Percentiles rank a stretch among this genome's conserved stretches.
Conservation (phyloP, 2,797 vertebrate species). For the Platalea minor region DNA sequence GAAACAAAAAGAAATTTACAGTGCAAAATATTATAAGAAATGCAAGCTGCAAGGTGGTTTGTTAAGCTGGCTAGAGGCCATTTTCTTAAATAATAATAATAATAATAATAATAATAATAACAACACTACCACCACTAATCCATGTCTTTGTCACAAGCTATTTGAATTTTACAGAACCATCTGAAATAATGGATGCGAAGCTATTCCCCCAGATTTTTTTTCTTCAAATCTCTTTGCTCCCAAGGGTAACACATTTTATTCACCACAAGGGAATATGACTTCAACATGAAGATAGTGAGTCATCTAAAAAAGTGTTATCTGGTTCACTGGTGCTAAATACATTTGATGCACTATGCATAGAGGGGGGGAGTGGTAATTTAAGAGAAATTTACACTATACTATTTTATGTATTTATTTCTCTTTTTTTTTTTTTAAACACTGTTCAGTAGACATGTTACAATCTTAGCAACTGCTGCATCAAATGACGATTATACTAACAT, state of each 20-base stretch:
- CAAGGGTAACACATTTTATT: constrained; percentile 60
- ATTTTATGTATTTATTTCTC: constrained; percentile 67
- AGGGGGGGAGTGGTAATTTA: constrained; percentile 48
- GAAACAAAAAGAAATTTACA: constrained; percentile 30
- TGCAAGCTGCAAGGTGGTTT: constrained; percentile 25
- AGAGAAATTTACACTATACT: constrained; percentile 60
- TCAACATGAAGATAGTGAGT: constrained; percentile 52
- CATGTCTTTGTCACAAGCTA: neutral
- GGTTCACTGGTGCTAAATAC: constrained; percentile 57
- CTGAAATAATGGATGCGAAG: constrained; percentile 33
- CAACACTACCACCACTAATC: neutral
- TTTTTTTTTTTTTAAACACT: neutral
- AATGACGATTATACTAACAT: constrained; percentile 42
- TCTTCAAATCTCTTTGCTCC: constrained; percentile 36
- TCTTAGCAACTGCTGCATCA: constrained; percentile 37
- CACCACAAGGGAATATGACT: constrained; percentile 30
- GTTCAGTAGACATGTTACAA: constrained; percentile 20
- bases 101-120: too few species aligned
- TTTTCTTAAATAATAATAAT: constrained; percentile 11
- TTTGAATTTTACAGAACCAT: neutral
- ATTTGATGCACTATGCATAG: constrained; percentile 34
- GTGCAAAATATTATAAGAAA: constrained; percentile 55
- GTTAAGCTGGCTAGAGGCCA: constrained; percentile 21
- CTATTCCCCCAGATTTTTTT: neutral
- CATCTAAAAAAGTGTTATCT: constrained; percentile 46